A percentile compares a stretch with the other conserved stretches of the same genome.
phyloP scores from a whole-genome alignment of 1,140 invertebrate genomes.

The Scaptodrosophila lebanonensis region DNA sequence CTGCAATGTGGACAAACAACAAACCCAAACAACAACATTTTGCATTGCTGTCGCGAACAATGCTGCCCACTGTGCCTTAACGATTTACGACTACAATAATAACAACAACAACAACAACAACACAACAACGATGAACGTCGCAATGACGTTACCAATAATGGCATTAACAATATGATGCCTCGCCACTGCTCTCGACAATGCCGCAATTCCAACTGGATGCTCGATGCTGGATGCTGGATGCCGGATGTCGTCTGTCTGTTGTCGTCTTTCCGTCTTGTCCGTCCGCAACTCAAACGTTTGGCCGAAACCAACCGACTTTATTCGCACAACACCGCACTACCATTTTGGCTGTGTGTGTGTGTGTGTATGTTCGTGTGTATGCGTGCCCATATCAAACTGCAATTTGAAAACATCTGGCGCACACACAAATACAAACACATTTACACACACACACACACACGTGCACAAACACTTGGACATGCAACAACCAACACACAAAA shows the following conservation, averaged over 20 bases:
- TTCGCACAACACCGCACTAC: background rate
- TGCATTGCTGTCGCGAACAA: too few relatives aligned
- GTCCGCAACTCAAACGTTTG: too few relatives aligned
- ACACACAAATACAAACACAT: slow-evolving; percentile 4
- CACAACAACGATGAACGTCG: background rate
- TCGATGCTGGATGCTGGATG: slow-evolving; percentile 1
- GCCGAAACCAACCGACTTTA: too few relatives aligned
- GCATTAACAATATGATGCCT: slow-evolving; percentile 6
- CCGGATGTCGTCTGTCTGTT: too few relatives aligned
- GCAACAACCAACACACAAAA: slow-evolving; percentile 34
- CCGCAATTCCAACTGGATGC: slow-evolving; percentile 9
- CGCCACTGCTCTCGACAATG: slow-evolving; percentile 3
- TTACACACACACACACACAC: slow-evolving; percentile 13
- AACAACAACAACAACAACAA: slow-evolving; percentile 14
- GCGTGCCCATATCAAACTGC: slow-evolving; percentile 46
- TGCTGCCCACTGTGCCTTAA: too few relatives aligned
- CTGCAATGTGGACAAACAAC: too few relatives aligned
- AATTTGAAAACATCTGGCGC: slow-evolving; percentile 57
- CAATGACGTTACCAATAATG: slow-evolving; percentile 7
- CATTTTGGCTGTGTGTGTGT: too few relatives aligned
- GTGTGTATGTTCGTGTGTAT: too few relatives aligned
- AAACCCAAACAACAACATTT: too few relatives aligned
- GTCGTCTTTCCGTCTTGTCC: too few relatives aligned
- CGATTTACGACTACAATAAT: too few relatives aligned
- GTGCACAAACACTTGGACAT: slow-evolving; percentile 34